phyloP scores from a whole-genome alignment of 2,888 invertebrate species.

The Dryadula phaetusa region DNA sequence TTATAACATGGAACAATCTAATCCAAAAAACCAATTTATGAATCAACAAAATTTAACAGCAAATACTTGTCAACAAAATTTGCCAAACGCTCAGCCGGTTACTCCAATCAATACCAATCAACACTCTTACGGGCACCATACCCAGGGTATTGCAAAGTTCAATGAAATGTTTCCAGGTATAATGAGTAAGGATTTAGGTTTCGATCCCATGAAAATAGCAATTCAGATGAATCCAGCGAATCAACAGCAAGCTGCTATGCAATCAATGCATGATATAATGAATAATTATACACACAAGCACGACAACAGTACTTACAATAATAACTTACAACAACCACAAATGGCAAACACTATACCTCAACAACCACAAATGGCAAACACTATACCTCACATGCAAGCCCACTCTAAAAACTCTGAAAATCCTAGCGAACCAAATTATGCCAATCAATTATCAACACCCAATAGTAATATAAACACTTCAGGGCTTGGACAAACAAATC shows the following conservation, averaged over 20 bases:
- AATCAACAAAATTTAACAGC: slow-evolving; percentile 21
- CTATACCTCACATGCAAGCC: slow-evolving; percentile 28
- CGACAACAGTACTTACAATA: slow-evolving; percentile 34
- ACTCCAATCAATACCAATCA: slow-evolving; percentile 33
- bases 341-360: slow-evolving; percentile 21
- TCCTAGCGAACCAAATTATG: background rate
- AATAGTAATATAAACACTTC: slow-evolving; percentile 5
- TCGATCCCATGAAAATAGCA: slow-evolving; percentile 78
- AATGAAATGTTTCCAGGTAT: slow-evolving; percentile 77
- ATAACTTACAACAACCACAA: slow-evolving; percentile 28
- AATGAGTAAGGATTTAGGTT: slow-evolving; percentile 67
- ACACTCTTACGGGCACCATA: slow-evolving; percentile 58
- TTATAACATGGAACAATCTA: slow-evolving; percentile 4
- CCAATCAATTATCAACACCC: background rate
- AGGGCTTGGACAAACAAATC: slow-evolving; percentile 25
- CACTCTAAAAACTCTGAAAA: slow-evolving; percentile 16
- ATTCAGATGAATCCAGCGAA: slow-evolving; percentile 80
- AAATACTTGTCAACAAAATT: slow-evolving; percentile 9
- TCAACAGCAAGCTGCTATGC: slow-evolving; percentile 63
- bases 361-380: slow-evolving; percentile 33
- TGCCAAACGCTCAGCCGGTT: slow-evolving; percentile 39
- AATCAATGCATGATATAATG: slow-evolving; percentile 66
- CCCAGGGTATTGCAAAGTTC: slow-evolving; percentile 67
- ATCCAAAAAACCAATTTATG: slow-evolving; percentile 13
- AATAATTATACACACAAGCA: slow-evolving; percentile 46